Base-by-base conservation (phyloP, 2,113 vertebrate genomes). In the Ancistrus triradiatus region DNA sequence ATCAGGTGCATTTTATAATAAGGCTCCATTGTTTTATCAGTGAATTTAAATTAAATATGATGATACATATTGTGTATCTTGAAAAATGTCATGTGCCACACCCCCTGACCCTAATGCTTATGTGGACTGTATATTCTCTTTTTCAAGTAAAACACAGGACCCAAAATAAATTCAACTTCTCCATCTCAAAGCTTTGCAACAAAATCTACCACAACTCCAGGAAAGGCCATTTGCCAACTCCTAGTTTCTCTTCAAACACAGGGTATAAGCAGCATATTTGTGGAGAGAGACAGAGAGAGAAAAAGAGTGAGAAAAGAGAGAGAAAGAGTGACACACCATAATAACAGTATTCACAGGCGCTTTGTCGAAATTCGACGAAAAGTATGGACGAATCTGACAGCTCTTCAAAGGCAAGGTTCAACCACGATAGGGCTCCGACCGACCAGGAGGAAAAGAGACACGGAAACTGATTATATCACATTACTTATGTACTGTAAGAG, bases 251-350 rank as follows among this genome's bases (percentile, higher is more conserved):
- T 19, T 40, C 63, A 70, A 55, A 64, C 60, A 44, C 73, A 68
- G 51, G 64, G 59, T 42, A 52, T 53, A 74, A 74, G 73, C 73
- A 74, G 73, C 73, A 68, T 71, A 63, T 71, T 73, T 58, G 43
- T 64, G 66, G 25, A 68, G 53, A 70, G 33, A 70, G 40, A 51
- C 24, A 40, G 33, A 44, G 17, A 33, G 18, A 38, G 52, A 35
- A n/a, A 18, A 2, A 35, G 25, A 44, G 33, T 60, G 51, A 14
- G 25, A 47, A 18, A 58, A 35, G 53, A 24, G 21, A 65, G 62
- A 64, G 25, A 65, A 56, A 66, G 42, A 50, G 33, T 27, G 52
- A 57, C 43, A 66, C 63, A 63, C 58, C 19, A 62, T 49, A 52
- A 55, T 61, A 63, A 68, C 53, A 70, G 63, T 70, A 74, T 67